phyloP scores from a whole-genome alignment of 2,113 vertebrate genomes.

The Lamprologus lemairii region DNA sequence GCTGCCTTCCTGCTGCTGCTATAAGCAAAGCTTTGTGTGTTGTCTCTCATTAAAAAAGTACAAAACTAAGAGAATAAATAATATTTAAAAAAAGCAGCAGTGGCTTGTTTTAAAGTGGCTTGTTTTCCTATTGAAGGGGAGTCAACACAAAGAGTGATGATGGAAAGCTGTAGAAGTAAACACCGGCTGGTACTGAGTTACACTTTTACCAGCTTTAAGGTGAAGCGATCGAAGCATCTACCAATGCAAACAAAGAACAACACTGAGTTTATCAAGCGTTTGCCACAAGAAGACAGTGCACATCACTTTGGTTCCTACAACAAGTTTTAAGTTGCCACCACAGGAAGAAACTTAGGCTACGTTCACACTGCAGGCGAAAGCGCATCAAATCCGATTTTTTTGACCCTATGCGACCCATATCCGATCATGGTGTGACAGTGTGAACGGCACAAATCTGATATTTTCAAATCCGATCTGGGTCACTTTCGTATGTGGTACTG shows the following conservation, averaged over 20 bases:
- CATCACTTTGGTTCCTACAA: neutral
- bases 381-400: no score
- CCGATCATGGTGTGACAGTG: no score
- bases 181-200: accelerated
- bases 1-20: neutral
- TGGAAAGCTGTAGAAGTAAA: neutral
- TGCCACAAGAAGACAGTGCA: neutral
- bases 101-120: accelerated
- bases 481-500: no score
- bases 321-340: neutral
- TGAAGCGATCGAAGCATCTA: neutral
- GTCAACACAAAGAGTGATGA: neutral
- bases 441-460: no score
- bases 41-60: neutral
- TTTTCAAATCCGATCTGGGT: no score
- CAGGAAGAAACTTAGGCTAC: neutral
- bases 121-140: neutral
- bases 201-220: neutral
- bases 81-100: neutral
- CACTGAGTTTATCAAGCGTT: neutral
- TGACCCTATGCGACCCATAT: no score
- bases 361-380: no score
- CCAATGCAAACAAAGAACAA: neutral
- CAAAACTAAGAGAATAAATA: neutral
- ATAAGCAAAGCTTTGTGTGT: neutral